Conservation (phyloP, 2,888 invertebrate species). For the Entomobrya multifasciata region DNA sequence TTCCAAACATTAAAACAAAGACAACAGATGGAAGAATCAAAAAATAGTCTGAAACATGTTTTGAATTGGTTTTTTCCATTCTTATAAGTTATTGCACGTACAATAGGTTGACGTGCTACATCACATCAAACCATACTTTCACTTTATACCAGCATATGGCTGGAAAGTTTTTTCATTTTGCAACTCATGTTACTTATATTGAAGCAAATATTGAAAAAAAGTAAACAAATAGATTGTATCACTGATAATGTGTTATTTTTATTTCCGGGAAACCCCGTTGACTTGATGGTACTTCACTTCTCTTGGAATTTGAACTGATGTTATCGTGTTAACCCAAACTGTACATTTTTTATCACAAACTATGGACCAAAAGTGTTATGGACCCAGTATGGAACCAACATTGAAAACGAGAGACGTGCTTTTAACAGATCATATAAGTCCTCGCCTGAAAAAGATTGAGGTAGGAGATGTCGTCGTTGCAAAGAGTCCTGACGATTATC, state of each 20-base stretch:
- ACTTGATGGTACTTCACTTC: neutral
- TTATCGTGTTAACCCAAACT: neutral
- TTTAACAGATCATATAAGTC: slow-evolving; percentile 90
- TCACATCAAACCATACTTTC: too few species aligned
- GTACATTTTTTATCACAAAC: too few species aligned
- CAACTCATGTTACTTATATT: too few species aligned
- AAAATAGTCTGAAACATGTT: too few species aligned
- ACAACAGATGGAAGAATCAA: too few species aligned
- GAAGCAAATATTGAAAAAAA: neutral
- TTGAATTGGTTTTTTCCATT: too few species aligned
- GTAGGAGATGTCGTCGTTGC: slow-evolving; percentile 93
- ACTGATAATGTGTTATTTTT: neutral
- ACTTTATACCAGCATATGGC: too few species aligned
- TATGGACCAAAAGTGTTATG: slow-evolving; percentile 87
- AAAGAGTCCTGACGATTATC: slow-evolving; percentile 86
- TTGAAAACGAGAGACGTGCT: slow-evolving; percentile 90
- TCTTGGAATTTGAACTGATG: neutral
- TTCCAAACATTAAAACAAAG: neutral
- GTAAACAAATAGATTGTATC: neutral
- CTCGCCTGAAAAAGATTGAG: slow-evolving; percentile 84
- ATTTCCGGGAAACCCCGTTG: neutral
- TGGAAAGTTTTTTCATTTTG: too few species aligned
- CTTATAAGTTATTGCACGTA: too few species aligned
- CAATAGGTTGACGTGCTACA: too few species aligned
- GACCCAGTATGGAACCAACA: slow-evolving; percentile 97